A percentile compares a stretch with the other conserved stretches of the same genome.
phyloP scores from a whole-genome alignment of 1,140 invertebrate species.

The Drosophila pseudoobscura region DNA sequence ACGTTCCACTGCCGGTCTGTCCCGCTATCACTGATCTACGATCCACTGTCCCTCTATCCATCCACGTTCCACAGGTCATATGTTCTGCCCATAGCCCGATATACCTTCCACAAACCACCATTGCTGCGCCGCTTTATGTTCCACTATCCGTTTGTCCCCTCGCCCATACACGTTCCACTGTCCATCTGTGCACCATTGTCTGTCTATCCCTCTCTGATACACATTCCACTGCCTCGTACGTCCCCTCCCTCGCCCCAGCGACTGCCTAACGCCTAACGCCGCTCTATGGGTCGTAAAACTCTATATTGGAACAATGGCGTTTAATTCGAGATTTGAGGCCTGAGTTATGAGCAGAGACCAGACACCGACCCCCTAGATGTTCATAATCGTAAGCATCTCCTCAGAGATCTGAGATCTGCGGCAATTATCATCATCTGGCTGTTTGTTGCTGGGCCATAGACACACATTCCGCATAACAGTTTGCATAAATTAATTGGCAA shows the following conservation, averaged over 20 bases:
- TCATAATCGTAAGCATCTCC: constrained; percentile 46
- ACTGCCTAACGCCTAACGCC: too few species aligned
- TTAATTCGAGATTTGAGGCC: constrained; percentile 62
- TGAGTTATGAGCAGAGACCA: constrained; percentile 61
- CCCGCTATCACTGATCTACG: too few species aligned
- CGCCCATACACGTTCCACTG: too few species aligned
- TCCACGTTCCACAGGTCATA: too few species aligned
- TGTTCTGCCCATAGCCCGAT: too few species aligned
- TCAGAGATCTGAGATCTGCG: constrained; percentile 24
- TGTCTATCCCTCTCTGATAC: too few species aligned
- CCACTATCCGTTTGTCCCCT: too few species aligned
- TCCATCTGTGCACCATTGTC: too few species aligned
- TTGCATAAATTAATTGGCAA: constrained; percentile 70
- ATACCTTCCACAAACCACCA: too few species aligned
- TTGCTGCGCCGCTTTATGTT: too few species aligned
- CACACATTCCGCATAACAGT: constrained; percentile 56
- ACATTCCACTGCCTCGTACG: constrained; percentile 1
- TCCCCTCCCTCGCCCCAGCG: background rate
- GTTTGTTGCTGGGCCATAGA: constrained; percentile 14
- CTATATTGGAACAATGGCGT: constrained; percentile 67
- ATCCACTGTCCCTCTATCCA: too few species aligned
- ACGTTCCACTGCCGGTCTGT: too few species aligned
- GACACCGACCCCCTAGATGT: constrained; percentile 12
- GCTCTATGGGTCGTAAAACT: constrained; percentile 43
- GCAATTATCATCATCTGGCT: constrained; percentile 28